Percentiles rank a stretch among this genome's conserved stretches.
Evolutionary conservation across 2,113 vertebrate species (phyloP).

Genomic region (Albula goreensis): DNA sequence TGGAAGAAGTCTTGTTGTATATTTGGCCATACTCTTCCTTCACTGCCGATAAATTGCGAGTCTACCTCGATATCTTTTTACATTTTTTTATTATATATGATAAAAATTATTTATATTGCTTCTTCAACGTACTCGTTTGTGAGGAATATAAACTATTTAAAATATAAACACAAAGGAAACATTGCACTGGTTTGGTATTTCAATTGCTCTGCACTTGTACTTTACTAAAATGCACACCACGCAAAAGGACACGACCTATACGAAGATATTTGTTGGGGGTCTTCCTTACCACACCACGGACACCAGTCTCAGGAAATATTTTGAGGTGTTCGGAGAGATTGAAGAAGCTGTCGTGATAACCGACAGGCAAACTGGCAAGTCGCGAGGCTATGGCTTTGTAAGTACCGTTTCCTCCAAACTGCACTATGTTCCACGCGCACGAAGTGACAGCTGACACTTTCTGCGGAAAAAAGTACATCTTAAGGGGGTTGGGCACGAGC

Average conservation of each 20-base stretch:
- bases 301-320: slow-evolving; percentile 97
- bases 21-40: slow-evolving; percentile 55
- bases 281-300: slow-evolving; percentile 97
- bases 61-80: slow-evolving; percentile 66
- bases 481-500: neutral
- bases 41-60: slow-evolving; percentile 50
- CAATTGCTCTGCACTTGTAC: slow-evolving; percentile 66
- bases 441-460: neutral
- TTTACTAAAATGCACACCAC: slow-evolving; percentile 90
- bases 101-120: slow-evolving; percentile 23
- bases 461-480: neutral
- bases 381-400: slow-evolving; percentile 96
- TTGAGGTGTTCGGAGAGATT: slow-evolving; percentile 96
- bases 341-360: slow-evolving; percentile 98
- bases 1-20: slow-evolving; percentile 64
- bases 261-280: slow-evolving; percentile 97
- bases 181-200: slow-evolving; percentile 65
- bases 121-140: slow-evolving; percentile 35
- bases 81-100: slow-evolving; percentile 34
- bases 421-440: neutral
- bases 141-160: slow-evolving; percentile 28
- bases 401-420: slow-evolving; percentile 61
- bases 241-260: slow-evolving; percentile 98
- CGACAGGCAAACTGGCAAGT: slow-evolving; percentile 95
- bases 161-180: slow-evolving; percentile 51